Evolutionary conservation across 2,113 vertebrate genomes (phyloP).

Genomic region (Brachypteracias leptosomus): DNA sequence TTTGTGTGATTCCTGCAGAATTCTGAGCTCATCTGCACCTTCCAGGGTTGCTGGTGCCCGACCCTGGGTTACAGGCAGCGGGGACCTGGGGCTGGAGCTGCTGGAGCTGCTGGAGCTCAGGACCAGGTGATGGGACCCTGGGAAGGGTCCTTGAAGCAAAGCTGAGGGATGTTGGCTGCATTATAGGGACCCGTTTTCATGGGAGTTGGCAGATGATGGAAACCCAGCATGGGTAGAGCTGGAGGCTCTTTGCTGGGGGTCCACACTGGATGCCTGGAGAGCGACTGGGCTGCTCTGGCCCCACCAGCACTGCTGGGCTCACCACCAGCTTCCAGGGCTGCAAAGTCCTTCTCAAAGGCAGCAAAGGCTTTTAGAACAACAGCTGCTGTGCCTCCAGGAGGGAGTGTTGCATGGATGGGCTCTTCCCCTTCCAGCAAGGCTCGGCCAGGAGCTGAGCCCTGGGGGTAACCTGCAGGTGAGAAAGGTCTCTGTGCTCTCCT

Average conservation of each 20-base stretch:
- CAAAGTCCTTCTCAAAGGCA: background rate
- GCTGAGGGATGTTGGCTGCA: fast-evolving
- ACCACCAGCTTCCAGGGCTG: background rate
- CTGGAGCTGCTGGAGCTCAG: too few relatives aligned
- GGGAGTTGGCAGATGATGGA: fast-evolving
- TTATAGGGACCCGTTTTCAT: background rate
- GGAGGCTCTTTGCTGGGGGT: background rate
- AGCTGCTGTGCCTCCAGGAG: background rate
- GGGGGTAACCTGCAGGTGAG: background rate
- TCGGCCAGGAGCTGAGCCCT: background rate
- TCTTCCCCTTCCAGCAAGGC: background rate
- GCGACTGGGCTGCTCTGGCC: background rate
- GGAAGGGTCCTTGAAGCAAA: background rate
- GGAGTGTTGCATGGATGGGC: background rate
- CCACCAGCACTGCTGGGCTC: background rate
- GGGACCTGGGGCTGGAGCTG: background rate
- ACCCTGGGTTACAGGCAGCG: fast-evolving
- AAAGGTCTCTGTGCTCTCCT: background rate
- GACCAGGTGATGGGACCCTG: background rate
- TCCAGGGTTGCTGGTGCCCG: background rate
- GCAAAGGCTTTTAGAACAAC: background rate
- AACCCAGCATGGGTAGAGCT: background rate
- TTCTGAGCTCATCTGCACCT: fast-evolving
- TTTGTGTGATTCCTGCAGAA: background rate
- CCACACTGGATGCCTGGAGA: background rate